Evolutionary conservation across 2,888 invertebrate genomes (phyloP).

Genomic region (Proisotoma minuta): DNA sequence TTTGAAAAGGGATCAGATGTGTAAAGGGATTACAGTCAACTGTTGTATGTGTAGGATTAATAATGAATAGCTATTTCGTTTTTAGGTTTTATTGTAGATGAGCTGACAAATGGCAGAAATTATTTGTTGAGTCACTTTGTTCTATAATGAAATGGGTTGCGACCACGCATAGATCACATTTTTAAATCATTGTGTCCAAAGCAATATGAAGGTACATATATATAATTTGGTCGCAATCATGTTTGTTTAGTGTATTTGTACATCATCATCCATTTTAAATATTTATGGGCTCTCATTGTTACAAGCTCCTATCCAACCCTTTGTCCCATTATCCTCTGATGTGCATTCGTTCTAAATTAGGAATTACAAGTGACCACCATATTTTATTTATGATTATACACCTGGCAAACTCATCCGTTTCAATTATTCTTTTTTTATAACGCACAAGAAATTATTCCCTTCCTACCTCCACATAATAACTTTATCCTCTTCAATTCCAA

Average conservation of each 20-base stretch:
- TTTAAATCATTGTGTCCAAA: slow-evolving; percentile 1
- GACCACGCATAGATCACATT: background rate
- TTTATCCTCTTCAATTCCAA: too few relatives aligned
- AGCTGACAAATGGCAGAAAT: slow-evolving; percentile 17
- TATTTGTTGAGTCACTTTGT: background rate
- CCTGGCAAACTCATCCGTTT: too few relatives aligned
- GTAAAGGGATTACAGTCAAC: slow-evolving; percentile 25
- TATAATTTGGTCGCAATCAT: background rate
- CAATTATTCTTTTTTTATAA: too few relatives aligned
- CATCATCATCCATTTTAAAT: background rate
- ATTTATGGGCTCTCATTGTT: background rate
- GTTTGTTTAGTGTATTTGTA: slow-evolving; percentile 1
- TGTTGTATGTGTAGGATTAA: slow-evolving; percentile 20
- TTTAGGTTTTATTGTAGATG: background rate
- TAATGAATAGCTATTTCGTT: slow-evolving; percentile 16
- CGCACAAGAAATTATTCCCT: too few relatives aligned
- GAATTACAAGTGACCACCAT: too few relatives aligned
- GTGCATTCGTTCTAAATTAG: too few relatives aligned
- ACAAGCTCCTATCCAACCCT: too few relatives aligned
- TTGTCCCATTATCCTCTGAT: too few relatives aligned
- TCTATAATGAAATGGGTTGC: background rate
- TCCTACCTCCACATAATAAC: too few relatives aligned
- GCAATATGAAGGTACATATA: background rate
- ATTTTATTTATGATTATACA: too few relatives aligned
- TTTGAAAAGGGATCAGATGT: slow-evolving; percentile 21